Base-by-base conservation (phyloP, 2,113 vertebrate species). In the Martes martes region DNA sequence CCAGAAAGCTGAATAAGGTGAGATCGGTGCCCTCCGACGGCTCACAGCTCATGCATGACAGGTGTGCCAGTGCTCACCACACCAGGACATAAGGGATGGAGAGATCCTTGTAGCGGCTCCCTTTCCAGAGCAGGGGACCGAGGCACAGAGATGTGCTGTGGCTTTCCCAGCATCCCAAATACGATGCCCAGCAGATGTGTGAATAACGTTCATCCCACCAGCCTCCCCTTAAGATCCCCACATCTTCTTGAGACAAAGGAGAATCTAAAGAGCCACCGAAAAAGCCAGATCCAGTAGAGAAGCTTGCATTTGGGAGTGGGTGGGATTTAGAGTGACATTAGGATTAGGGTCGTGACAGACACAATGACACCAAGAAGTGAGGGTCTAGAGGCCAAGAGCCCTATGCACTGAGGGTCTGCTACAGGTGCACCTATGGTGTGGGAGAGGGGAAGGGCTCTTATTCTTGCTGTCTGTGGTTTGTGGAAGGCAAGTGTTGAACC, bases 11-110 rank as follows among this genome's bases (percentile, higher is more conserved):
- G 39, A 59, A 82, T 11, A 28, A 36, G 94, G 59, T 14, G 36
- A 71, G 47, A 18, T 7, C 3, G 14, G 11, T 23, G 55, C 31
- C 39, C 47, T 11, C 36, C 1, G 7, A 0, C 1, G 19, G n/a
- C 31, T 42, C 74, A 69, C 0, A 90, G 21, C 18, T 82, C 42
- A 16, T 16, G 11, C 42, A 24, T 23, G 52, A 15, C 55, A 36
- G 47, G 36, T 21, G 28, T 47, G 59, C 31, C 39, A 36, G 65
- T 16, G 55, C 55, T 59, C 4, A 9, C 28, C 28, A 4, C 31
- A 45, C 4, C 18, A 59, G 81, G 42, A 9, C 13, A 7, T 3
- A 4, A 50, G 16, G 36, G 39, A 52, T 11, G 71, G 19, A 28
- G 2, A 13, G 15, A 50, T 8, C 26, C 19, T 47, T 83, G 21